Base-by-base conservation (phyloP, 2,797 vertebrate genomes). In the Darevskia mixta region DNA sequence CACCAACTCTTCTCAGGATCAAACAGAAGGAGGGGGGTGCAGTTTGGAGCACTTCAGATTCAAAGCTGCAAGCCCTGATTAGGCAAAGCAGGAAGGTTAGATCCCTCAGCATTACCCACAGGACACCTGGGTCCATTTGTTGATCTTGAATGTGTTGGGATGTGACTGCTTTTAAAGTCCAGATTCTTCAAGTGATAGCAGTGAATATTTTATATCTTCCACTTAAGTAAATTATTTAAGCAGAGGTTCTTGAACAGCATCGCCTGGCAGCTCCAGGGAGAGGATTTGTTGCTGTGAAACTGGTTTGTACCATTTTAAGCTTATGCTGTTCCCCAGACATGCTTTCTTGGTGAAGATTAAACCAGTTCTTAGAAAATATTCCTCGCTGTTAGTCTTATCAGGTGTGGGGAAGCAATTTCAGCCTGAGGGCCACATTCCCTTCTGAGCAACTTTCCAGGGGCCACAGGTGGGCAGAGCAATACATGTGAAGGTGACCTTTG, bases 201-300 rank as follows among this genome's bases (percentile, higher is more conserved):
- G 35, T 76, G 38, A 82, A 82, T 87, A 82, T 82, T 75, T 87
- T 41, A 76, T 81, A 64, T 76, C 20, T 82, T 35, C 71, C 27
- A 82, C 81, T 66, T 45, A 75, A 75, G 49, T 64, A 32, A 87
- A 87, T 87, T 87, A 76, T 87, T 82, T 66, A 66, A 82, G 71
- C 29, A 66, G 20, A 61, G n/a, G 38, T 9, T 82, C 23, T 66
- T 82, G 43, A 76, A 66, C 79, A 82, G 79, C 32, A 17, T 35
- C 10, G 4, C 2, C 45, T 66, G 29, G 58, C 11, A 25, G 32
- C 64, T 66, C 13, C 35, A 17, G 49, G 38, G n/a, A 49, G 55
- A 55, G 23, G 43, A 58, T 55, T 76, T 49, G 32, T 43, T 61
- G 11, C 64, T 17, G 35, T 75, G 41, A 71, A 82, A 66, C 38